Evolutionary conservation across 2,113 vertebrate species (phyloP).

Genomic region (Anolis sagrei): DNA sequence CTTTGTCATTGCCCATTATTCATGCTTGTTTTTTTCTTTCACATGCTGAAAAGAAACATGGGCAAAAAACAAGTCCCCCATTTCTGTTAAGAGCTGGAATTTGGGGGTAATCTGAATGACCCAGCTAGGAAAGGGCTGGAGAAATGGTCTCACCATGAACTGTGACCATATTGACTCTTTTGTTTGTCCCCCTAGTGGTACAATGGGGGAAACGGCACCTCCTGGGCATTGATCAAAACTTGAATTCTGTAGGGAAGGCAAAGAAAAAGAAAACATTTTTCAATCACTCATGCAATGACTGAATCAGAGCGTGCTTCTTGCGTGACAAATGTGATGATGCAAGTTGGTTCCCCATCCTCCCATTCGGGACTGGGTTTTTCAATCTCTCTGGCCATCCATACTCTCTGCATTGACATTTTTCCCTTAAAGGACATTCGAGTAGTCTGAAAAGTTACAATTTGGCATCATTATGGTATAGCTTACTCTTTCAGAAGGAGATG

Average conservation of each 20-base stretch:
- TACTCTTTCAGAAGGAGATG: background rate
- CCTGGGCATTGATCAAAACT: background rate
- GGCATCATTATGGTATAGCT: too few relatives aligned
- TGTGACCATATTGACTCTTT: background rate
- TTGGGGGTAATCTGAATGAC: constrained; percentile 11
- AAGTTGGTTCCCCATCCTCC: background rate
- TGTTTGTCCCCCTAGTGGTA: constrained; percentile 41
- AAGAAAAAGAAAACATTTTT: background rate
- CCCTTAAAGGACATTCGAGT: too few relatives aligned
- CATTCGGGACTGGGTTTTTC: background rate
- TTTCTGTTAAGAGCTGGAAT: background rate
- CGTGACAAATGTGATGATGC: background rate
- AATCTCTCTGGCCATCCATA: background rate
- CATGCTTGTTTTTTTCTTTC: constrained; percentile 44
- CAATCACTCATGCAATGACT: background rate
- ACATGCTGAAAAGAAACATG: accelerated
- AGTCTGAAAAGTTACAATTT: too few relatives aligned
- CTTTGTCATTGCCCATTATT: constrained; percentile 50
- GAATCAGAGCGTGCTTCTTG: background rate
- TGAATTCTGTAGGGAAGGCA: background rate
- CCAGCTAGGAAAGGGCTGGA: background rate
- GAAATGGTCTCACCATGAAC: background rate
- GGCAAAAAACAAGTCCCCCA: constrained; percentile 51
- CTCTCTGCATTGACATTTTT: too few relatives aligned
- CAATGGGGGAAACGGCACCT: background rate